Conservation (phyloP, 1,140 invertebrate genomes). For the Drosophila nasuta region DNA sequence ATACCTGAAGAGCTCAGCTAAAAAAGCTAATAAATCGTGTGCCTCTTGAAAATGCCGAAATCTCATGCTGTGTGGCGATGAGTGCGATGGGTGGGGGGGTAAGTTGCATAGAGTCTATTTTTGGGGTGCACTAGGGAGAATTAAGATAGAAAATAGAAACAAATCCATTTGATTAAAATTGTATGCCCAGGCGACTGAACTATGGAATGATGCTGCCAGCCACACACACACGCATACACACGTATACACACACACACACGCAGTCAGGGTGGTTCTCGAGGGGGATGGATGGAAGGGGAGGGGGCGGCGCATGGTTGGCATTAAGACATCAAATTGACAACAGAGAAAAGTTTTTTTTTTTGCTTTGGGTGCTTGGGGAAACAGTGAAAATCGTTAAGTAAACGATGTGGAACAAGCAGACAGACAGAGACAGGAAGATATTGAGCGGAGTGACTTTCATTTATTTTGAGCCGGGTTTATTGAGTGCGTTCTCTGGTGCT, state of each 20-base stretch:
- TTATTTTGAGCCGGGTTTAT: slow-evolving; percentile 10
- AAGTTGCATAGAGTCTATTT: slow-evolving; percentile 28
- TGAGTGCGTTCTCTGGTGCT: slow-evolving; percentile 53
- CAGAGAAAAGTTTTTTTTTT: slow-evolving; percentile 2
- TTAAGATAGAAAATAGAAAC: slow-evolving; percentile 51
- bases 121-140: slow-evolving; percentile 22
- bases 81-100: neutral
- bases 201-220: slow-evolving; percentile 10
- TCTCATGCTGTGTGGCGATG: neutral
- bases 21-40: slow-evolving; percentile 46
- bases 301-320: slow-evolving; percentile 25
- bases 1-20: slow-evolving; percentile 36
- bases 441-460: slow-evolving; percentile 3
- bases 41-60: slow-evolving; percentile 4
- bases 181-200: slow-evolving; percentile 1
- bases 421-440: neutral
- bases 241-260: no score
- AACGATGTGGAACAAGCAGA: slow-evolving; percentile 53
- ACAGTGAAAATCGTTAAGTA: slow-evolving; percentile 58
- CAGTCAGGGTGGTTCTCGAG: slow-evolving; percentile 6
- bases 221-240: neutral
- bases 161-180: slow-evolving; percentile 60
- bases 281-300: neutral
- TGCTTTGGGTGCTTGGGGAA: neutral
- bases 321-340: slow-evolving; percentile 56